Base-by-base conservation (phyloP, 35 echinoderm and acorn worm genomes). In the Amphiura filiformis region DNA sequence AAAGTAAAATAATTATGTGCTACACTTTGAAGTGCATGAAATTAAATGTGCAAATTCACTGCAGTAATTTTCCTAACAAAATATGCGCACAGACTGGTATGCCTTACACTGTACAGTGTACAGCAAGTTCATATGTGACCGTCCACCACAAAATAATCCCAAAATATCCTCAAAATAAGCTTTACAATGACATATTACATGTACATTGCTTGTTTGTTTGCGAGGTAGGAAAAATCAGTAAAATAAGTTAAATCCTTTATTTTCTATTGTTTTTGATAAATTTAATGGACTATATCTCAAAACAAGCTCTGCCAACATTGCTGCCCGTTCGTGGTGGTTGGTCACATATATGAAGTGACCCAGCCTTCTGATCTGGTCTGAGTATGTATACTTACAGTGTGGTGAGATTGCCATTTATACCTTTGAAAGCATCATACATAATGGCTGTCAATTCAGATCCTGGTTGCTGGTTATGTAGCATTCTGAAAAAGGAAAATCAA, bases 391-490 rank as follows among this genome's bases (percentile, higher is more conserved):
- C 92, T 78, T 78, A 94, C 92, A 94, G 32, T 26, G 83, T 90
- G 37, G 92, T 94, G 14, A 94, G 41, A 39, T 94, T 94, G 18
- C 88, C 88, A 3, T 86, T 87, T 28, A 94, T 94, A 33, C 84
- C 88, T 2, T 35, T 78, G 79, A 94, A 94, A 14, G 92, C 92
- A 90, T 94, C 88, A 76, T 92, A 87, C 18, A 32, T 78, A 36
- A 95, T 95, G 11, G 81, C 85, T 28, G 84, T 86, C 90, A 95
- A 44, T 80, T 95, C 85, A 81, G 85, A 92, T 39, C 79, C 81
- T 23, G 35, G 33, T 80, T 92, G 76, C 82, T 95, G 93, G 39
- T 77, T 79, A 79, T 95, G 90, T 28, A 95, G 40, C 36, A 88
- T 84, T 75, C 93, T 95, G 82, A 17, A 85, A 93, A 70, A 56